Base-by-base conservation (phyloP, 1,140 invertebrate genomes). In the Penaeus chinensis region DNA sequence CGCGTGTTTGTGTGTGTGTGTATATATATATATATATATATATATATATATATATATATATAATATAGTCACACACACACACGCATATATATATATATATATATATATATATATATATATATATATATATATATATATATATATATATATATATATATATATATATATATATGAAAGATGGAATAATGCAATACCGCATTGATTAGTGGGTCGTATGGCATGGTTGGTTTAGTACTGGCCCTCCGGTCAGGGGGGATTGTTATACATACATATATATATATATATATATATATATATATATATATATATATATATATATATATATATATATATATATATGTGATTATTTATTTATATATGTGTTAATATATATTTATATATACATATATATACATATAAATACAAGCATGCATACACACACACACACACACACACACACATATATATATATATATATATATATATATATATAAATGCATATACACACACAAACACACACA, bases 21-120 rank as follows among this genome's bases (percentile, higher is more conserved):
- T 74, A 74, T 74, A 27, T 22, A 19, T 32, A 74, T 74, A 74
- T 74, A 74, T 74, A 32, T 74, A 27, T 74, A 74, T 74, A 74
- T 74, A 27, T 74, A 74, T 74, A 74, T 74, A 74, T 74, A 74
- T 74, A 27, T 74, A 27, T 74, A 74, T 74, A 74, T 74, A 74
- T 22, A 32, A 27, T 74, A 74, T 74, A 74, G 13, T 3, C 24
- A 24, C 24, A 10, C 24, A 24, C 24, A 7, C 24, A 24, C 1
- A 10, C n/a, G 24, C 24, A 24, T 71, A 71, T 71, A 71, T 74
- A 74, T 74, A 74, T n/a, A 74, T 27, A 74, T 74, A 74, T 27
- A 74, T 74, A 74, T 27, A 74, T 74, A 74, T 27, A 74, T 74
- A 32, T 27, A 74, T 74, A 32, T 74, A 74, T n/a, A 32, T 74